These are phyloP conservation scores for Catostylus mosaicus DNA, from an alignment of 30 jellyfish, hydroid and myxozoan species.

Conservation along the genomic window DNA sequence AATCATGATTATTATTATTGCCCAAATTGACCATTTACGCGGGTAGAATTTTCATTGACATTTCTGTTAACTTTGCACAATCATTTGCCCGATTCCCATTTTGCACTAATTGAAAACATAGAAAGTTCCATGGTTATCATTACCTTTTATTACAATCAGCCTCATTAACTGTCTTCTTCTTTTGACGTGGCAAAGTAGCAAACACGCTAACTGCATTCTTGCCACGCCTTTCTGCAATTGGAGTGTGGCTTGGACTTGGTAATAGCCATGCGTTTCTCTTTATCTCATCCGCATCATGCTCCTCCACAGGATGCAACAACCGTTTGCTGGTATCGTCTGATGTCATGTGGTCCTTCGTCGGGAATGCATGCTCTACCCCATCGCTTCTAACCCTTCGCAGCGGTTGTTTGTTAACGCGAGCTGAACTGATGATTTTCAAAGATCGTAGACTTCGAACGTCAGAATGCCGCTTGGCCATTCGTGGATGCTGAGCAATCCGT, in stretches of 20 bases:
- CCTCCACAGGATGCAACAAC: constrained; percentile 6
- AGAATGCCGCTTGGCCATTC: constrained; percentile 10
- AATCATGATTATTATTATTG: too few species aligned
- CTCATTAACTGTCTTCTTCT: constrained; percentile 42
- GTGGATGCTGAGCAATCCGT: neutral
- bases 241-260: constrained; percentile 53
- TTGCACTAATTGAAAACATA: too few species aligned
- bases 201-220: constrained; percentile 36
- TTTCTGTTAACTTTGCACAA: too few species aligned
- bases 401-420: constrained; percentile 32
- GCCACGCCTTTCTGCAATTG: constrained; percentile 14
- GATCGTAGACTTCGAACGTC: constrained; percentile 56
- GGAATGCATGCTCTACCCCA: constrained; percentile 31
- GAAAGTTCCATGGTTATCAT: too few species aligned
- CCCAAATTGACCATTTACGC: too few species aligned
- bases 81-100: too few species aligned
- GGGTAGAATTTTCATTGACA: too few species aligned
- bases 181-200: constrained; percentile 61
- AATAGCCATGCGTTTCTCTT: constrained; percentile 40
- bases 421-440: constrained; percentile 18
- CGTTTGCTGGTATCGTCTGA: neutral
- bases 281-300: constrained; percentile 4
- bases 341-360: constrained; percentile 1
- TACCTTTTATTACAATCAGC: constrained; percentile 64
- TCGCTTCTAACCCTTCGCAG: constrained; percentile 70